Conservation (phyloP, 35 echinoderm and acorn worm genomes). For the Diadema setosum region DNA sequence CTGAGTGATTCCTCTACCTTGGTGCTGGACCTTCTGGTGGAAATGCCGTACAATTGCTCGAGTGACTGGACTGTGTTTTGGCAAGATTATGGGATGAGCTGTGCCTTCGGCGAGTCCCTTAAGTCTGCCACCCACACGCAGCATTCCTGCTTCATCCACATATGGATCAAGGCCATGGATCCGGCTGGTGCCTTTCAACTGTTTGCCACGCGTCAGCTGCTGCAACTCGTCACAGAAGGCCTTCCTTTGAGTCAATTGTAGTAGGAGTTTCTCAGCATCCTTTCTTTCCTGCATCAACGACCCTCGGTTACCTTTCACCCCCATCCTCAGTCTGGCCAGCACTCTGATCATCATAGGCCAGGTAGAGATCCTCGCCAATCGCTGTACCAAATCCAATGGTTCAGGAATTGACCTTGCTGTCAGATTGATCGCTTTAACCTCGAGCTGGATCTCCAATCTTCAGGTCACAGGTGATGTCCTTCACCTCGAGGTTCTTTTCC, state of each 20-base stretch:
- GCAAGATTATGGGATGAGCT: slow-evolving; percentile 37
- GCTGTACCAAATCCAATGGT: neutral
- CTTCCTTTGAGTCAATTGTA: neutral
- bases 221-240: neutral
- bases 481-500: neutral
- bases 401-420: neutral
- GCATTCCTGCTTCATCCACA: slow-evolving; percentile 22
- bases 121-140: slow-evolving; percentile 49
- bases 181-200: neutral
- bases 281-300: neutral
- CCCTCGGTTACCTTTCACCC: neutral
- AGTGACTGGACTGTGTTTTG: slow-evolving; percentile 32
- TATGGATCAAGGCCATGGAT: slow-evolving; percentile 33
- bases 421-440: neutral
- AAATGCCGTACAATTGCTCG: slow-evolving; percentile 25
- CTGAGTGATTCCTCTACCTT: slow-evolving; percentile 45
- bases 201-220: neutral
- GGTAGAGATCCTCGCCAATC: neutral
- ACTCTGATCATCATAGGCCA: slow-evolving; percentile 23
- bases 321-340: neutral
- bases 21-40: slow-evolving; percentile 39
- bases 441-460: neutral
- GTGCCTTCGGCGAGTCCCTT: neutral
- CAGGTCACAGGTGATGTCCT: neutral
- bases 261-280: neutral